Evolutionary conservation across 1,140 invertebrate genomes (phyloP), one percentile per base, ranked within the genome.

Genomic region (Meloidogyne exigua): DNA sequence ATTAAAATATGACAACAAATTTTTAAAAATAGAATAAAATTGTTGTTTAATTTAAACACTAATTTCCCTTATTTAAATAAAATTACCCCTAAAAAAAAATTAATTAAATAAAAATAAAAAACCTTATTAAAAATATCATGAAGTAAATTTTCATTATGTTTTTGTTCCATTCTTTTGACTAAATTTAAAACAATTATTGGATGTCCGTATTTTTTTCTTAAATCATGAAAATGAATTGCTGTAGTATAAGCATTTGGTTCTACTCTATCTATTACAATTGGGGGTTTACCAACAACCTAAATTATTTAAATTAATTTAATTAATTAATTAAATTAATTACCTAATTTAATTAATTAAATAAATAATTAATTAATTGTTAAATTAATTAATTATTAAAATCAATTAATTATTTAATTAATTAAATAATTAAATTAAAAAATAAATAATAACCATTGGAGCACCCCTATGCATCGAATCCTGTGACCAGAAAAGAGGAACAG

Each of bases 401-500:
- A n/a, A n/a, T n/a, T n/a, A n/a, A n/a, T n/a, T n/a, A n/a, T n/a
- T n/a, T n/a, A n/a, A n/a, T n/a, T n/a, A n/a, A n/a, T n/a, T n/a
- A n/a, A n/a, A n/a, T n/a, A n/a, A 49, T 13, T 18, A 18, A 18
- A 4, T n/a, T 49, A 18, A 49, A 18, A 39, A 10, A 39, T n/a
- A 57, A n/a, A 67, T 23, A 26, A 13, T 5, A 67, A 67, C 25
- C 32, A 67, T 67, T 67, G 25, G 39, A 32, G n/a, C 49, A 21
- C 80, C 80, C 36, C 84, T 68, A 23, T 77, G 82, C 4, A 83
- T 65, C 7, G 82, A 79, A 78, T 87, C 85, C 68, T 87, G 85
- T 12, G 85, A 87, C 85, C 85, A 87, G 63, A 88, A 86, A 15
- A 87, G 75, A 12, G 85, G 85, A 18, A 88, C 85, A 4, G 83